phyloP scores from a whole-genome alignment of 2,888 invertebrate genomes.

The Troilus luridus region DNA sequence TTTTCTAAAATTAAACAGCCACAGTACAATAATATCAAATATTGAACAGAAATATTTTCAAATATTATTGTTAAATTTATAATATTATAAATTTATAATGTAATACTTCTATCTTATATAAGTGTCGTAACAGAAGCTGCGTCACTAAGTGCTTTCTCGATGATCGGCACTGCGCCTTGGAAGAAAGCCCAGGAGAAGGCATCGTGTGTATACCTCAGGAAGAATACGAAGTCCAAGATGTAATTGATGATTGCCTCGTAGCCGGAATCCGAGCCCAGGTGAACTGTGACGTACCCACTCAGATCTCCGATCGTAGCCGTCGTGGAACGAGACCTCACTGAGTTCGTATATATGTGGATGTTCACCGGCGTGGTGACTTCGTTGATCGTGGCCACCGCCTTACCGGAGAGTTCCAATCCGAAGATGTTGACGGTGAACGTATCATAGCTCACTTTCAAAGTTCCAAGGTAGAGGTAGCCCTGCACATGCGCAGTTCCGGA shows the following conservation, averaged over 20 bases:
- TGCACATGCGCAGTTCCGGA: neutral
- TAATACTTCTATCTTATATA: neutral
- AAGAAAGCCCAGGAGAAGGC: conserved; percentile 9
- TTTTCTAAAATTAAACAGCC: neutral
- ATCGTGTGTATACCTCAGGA: neutral
- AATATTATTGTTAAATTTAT: neutral
- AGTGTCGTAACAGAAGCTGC: neutral
- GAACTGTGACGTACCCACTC: neutral
- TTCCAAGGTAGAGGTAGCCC: neutral
- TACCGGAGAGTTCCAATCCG: neutral
- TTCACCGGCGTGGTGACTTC: neutral
- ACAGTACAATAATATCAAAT: neutral
- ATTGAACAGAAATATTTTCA: neutral
- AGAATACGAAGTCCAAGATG: neutral
- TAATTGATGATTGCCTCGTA: neutral
- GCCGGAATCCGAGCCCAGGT: neutral
- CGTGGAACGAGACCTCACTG: neutral
- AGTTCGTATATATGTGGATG: neutral
- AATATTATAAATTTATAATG: too few relatives aligned
- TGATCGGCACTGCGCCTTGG: neutral
- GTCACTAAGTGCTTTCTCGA: neutral
- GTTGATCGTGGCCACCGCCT: neutral
- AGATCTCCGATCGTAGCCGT: neutral
- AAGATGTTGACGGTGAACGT: conserved; percentile 7
- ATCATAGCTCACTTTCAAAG: neutral